Percentiles rank a stretch among this genome's conserved stretches.
Conservation (phyloP, 2,113 vertebrate species). For the Macaca fascicularis region T2T-MFA8v1.1 NC_088394.1:84012001-84012500, state of each 20-base stretch:
- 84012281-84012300: not conserved
- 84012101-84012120: not conserved
- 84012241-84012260: not conserved
- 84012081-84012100: not conserved
- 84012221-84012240: not conserved
- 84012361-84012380: not conserved
- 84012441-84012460: not conserved
- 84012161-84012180: not conserved
- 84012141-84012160: fast-evolving
- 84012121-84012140: not conserved
- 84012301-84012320: not conserved
- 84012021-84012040: not conserved
- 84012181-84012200: not conserved
- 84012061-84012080: not conserved
- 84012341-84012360: not conserved
- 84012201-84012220: not conserved
- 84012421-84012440: not conserved
- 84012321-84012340: not conserved
- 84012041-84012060: not conserved
- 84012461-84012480: not conserved
- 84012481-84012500: not conserved
- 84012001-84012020: not conserved
- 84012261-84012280: not conserved
- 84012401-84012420: not conserved
- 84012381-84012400: not conserved